phyloP scores from a whole-genome alignment of 2,113 vertebrate genomes.

The Eleginops maclovinus region DNA sequence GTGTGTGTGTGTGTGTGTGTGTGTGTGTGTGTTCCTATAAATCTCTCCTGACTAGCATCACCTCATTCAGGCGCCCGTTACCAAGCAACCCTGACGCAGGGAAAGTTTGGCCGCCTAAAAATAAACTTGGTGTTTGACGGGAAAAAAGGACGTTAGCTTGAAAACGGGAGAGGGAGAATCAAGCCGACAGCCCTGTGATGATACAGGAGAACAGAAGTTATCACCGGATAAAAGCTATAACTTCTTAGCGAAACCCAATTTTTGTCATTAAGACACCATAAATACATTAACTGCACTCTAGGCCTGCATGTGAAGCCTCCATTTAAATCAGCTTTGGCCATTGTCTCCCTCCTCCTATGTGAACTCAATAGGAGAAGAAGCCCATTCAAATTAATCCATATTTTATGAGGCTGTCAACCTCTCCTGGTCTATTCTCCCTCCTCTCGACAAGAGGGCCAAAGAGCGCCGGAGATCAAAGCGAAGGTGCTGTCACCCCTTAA shows the following conservation, averaged over 20 bases:
- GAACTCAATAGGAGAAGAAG: slow-evolving; percentile 23
- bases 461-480: slow-evolving; percentile 56
- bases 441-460: slow-evolving; percentile 33
- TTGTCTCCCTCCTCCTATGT: neutral
- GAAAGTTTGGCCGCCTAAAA: slow-evolving; percentile 82
- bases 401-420: slow-evolving; percentile 63
- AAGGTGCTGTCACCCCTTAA: slow-evolving; percentile 40
- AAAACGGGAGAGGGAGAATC: slow-evolving; percentile 55
- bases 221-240: neutral
- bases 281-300: neutral
- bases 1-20: slow-evolving; percentile 41
- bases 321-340: slow-evolving; percentile 28
- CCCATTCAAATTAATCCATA: slow-evolving; percentile 64
- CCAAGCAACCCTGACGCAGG: slow-evolving; percentile 81
- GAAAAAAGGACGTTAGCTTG: slow-evolving; percentile 71
- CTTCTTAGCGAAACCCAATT: too few relatives aligned
- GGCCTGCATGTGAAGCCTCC: slow-evolving; percentile 2
- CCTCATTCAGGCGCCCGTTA: slow-evolving; percentile 74
- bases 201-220: slow-evolving; percentile 26
- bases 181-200: slow-evolving; percentile 52
- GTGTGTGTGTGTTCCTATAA: slow-evolving; percentile 33
- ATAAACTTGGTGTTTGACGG: slow-evolving; percentile 78
- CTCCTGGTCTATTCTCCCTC: slow-evolving; percentile 33
- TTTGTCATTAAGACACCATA: too few relatives aligned
- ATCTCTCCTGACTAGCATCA: slow-evolving; percentile 68